Percentiles rank a stretch among this genome's conserved stretches.
These are phyloP conservation scores for Liposcelis brunnea DNA, from an alignment of 2,888 invertebrate genomes.

Conservation along the genomic window DNA sequence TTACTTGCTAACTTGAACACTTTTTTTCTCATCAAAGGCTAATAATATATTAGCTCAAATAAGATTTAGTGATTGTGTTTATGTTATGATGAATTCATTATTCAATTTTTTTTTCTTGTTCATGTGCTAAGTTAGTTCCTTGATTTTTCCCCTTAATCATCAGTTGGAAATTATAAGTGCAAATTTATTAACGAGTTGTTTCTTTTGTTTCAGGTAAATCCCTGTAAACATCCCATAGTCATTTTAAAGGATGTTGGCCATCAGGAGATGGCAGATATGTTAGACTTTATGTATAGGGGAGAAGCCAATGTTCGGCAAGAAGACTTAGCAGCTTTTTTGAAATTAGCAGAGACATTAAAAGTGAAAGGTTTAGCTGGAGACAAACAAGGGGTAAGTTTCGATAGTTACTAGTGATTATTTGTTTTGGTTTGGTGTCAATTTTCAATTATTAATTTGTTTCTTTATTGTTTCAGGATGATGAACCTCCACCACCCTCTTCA, in stretches of 20 bases:
- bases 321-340: slow-evolving; percentile 20
- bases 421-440: background rate
- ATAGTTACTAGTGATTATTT: background rate
- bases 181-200: too few relatives aligned
- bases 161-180: too few relatives aligned
- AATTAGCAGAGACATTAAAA: slow-evolving; percentile 22
- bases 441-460: background rate
- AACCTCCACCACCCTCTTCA: background rate
- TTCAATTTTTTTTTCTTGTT: too few relatives aligned
- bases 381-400: slow-evolving; percentile 10
- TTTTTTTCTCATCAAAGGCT: too few relatives aligned
- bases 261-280: slow-evolving; percentile 20
- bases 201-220: slow-evolving; percentile 19
- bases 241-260: slow-evolving; percentile 22
- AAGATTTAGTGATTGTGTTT: too few relatives aligned
- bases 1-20: too few relatives aligned
- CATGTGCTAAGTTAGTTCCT: too few relatives aligned
- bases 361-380: slow-evolving; percentile 22
- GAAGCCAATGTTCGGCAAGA: slow-evolving; percentile 22
- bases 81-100: too few relatives aligned
- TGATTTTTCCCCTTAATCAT: too few relatives aligned
- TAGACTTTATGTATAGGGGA: slow-evolving; percentile 22
- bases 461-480: background rate
- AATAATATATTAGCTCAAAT: too few relatives aligned
- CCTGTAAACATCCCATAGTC: slow-evolving; percentile 22